A percentile compares a stretch with the other conserved stretches of the same genome.
These are phyloP conservation scores for Drosophila sucinea DNA, from an alignment of 1,140 invertebrate genomes.

Conservation along the genomic window DNA sequence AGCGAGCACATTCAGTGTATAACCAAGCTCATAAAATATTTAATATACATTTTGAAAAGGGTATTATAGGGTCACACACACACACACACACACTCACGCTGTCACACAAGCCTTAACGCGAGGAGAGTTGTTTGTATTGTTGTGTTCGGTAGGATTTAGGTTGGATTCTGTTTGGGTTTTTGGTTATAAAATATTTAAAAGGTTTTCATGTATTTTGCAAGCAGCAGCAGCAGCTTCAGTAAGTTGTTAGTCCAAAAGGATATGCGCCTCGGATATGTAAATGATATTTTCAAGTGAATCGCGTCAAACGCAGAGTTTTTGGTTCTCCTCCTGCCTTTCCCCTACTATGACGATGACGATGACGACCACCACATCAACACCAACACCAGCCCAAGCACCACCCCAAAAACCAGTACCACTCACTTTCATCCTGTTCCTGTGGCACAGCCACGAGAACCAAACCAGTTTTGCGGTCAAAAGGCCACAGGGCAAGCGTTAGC, in stretches of 20 bases:
- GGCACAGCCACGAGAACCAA: slow-evolving; percentile 4
- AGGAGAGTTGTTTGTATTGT: neutral
- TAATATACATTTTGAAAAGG: neutral
- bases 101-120: neutral
- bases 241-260: slow-evolving; percentile 21
- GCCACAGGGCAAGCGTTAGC: slow-evolving; percentile 57
- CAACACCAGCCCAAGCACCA: slow-evolving; percentile 2
- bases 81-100: neutral
- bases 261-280: slow-evolving; percentile 68
- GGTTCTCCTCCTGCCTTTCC: slow-evolving; percentile 17
- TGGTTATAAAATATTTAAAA: slow-evolving; percentile 69
- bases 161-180: slow-evolving; percentile 26
- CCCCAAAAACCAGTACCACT: slow-evolving; percentile 14
- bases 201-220: slow-evolving; percentile 62
- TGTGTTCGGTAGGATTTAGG: neutral
- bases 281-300: slow-evolving; percentile 76
- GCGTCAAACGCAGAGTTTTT: slow-evolving; percentile 66
- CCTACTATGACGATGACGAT: neutral
- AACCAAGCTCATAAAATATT: neutral
- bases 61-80: neutral
- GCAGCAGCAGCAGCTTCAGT: neutral
- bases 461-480: slow-evolving; percentile 69
- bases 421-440: slow-evolving; percentile 3
- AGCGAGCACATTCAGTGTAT: neutral
- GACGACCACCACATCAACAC: neutral